Evolutionary conservation across 2,888 invertebrate species (phyloP).

Genomic region (Linyphia triangularis): DNA sequence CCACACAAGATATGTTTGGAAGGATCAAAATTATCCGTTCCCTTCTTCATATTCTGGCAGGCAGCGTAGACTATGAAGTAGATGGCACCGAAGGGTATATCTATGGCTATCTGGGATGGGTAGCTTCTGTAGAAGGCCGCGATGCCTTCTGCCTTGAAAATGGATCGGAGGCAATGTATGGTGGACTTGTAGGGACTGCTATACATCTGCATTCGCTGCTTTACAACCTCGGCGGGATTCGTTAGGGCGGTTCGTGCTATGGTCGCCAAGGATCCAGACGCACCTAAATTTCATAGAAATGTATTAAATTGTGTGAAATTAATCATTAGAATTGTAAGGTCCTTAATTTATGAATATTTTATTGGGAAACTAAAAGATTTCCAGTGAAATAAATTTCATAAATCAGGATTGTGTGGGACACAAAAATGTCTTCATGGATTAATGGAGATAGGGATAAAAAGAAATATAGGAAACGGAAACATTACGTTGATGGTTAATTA

Average conservation of each 20-base stretch:
- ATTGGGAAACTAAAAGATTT: too few species aligned
- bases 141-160: background rate
- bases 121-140: slow-evolving; percentile 13
- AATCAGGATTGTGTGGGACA: too few species aligned
- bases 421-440: too few species aligned
- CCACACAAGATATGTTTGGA: background rate
- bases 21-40: background rate
- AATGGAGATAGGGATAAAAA: too few species aligned
- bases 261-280: background rate
- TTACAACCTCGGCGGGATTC: slow-evolving; percentile 31
- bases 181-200: background rate
- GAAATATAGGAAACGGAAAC: too few species aligned
- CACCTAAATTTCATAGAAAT: too few species aligned
- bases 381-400: too few species aligned
- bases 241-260: background rate
- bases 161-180: background rate
- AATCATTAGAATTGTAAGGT: too few species aligned
- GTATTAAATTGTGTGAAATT: too few species aligned
- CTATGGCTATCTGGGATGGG: background rate
- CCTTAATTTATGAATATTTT: too few species aligned
- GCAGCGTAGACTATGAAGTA: background rate
- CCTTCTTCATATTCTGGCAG: slow-evolving; percentile 5
- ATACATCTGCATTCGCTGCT: slow-evolving; percentile 32
- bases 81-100: slow-evolving; percentile 1
- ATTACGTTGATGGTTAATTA: too few species aligned